Base-by-base conservation (phyloP, 2,888 invertebrate species). In the Psococerastis gibbosa region DNA sequence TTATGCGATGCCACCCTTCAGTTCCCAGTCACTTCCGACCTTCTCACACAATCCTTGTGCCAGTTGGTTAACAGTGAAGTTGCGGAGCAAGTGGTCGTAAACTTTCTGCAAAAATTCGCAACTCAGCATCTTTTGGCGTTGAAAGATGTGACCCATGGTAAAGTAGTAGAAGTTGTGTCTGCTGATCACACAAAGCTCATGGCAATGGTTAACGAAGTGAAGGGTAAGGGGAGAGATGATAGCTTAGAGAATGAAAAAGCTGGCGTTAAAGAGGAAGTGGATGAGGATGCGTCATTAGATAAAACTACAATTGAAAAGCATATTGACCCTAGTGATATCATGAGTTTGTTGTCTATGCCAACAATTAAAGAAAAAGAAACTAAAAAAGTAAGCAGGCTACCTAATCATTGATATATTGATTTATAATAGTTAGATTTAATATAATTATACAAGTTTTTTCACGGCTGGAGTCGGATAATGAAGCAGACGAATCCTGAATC, bases 301-400 rank as follows among this genome's bases (percentile, higher is more conserved):
- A 34, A 20, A 13, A n/a, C 41, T 38, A 42, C 45, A 20, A 32
- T 41, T 38, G 38, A 22, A 6, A 38, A 38, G 20, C 43, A 34
- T 47, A 41, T 22, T 15, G n/a, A 47, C 38, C 15, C 31, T 47
- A 47, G 45, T 38, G 44, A n/a, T 13, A 27, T 45, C 43, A 47
- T 50, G 48, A 43, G 15, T 13, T 55, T 51, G 66, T 68, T 91
- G 49, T 79, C 84, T n/a, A 79, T 84, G 74, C 89, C 92, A 1
- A 91, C 94, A 0, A 88, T 91, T 13, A 74, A 91, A 55, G 95
- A 97, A 59, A 89, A 89, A 55, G 92, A 94, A 56, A 91, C 79
- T 49, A 94, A 94, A 60, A 80, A 91, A 63, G 76, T 38, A 17
- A n/a, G n/a, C n/a, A n/a, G n/a, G n/a, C n/a, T n/a, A n/a, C n/a